Conservation (phyloP, 64 coral and sea anemone genomes). For the Platygyra sinensis region DNA sequence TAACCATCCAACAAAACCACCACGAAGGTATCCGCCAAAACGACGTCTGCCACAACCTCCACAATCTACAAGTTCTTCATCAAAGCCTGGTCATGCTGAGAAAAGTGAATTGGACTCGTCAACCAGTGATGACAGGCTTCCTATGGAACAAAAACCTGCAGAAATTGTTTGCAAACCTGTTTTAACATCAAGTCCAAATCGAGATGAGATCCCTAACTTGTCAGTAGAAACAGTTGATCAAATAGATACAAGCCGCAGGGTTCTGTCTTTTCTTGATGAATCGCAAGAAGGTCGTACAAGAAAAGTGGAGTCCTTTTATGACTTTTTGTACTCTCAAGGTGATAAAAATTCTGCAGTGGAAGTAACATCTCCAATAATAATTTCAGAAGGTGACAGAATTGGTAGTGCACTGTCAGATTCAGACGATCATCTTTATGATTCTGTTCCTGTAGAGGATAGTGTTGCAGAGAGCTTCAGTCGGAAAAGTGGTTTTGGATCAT, state of each 20-base stretch:
- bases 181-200: constrained; percentile 51
- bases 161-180: constrained; percentile 62
- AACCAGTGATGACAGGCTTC: not conserved
- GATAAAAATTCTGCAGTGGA: not conserved
- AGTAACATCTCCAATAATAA: not conserved
- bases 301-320: constrained; percentile 66
- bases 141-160: not conserved
- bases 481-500: constrained; percentile 29
- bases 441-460: constrained; percentile 34
- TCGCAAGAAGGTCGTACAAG: not conserved
- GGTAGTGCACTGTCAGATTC: not conserved
- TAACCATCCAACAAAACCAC: constrained; percentile 26
- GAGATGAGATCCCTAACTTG: constrained; percentile 47
- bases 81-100: not conserved
- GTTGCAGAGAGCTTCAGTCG: not conserved
- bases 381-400: not conserved
- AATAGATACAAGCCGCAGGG: constrained; percentile 35
- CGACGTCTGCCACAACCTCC: constrained; percentile 35
- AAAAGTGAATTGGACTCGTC: not conserved
- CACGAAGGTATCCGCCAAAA: constrained; percentile 33
- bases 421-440: constrained; percentile 63
- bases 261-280: constrained; percentile 56
- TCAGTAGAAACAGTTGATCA: constrained; percentile 14
- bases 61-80: too few relatives aligned
- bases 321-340: constrained; percentile 53